These are phyloP conservation scores for Aphelocoma californica DNA, from an alignment of 2,797 vertebrate species.

Conservation along the genomic window DNA sequence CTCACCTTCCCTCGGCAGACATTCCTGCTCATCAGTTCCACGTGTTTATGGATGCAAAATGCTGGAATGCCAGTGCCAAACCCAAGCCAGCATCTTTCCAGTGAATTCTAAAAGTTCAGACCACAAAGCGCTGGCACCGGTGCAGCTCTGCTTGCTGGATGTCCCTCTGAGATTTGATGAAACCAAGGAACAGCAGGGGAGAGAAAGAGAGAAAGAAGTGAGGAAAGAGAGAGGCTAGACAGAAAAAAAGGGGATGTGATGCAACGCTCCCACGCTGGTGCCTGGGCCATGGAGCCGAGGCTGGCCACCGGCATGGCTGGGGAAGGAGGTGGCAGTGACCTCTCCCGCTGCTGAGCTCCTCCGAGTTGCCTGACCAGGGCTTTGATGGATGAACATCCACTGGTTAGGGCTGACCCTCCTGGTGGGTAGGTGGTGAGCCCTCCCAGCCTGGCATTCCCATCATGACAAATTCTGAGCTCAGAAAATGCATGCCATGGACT, in stretches of 20 bases:
- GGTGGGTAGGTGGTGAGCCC: accelerated
- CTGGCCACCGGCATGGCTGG: accelerated
- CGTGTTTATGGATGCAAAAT: slow-evolving; percentile 76
- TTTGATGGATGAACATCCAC: background rate
- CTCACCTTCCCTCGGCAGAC: slow-evolving; percentile 31
- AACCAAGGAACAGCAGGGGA: slow-evolving; percentile 10
- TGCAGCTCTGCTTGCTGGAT: background rate
- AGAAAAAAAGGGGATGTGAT: background rate
- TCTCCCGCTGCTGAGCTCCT: background rate
- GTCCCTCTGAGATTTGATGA: slow-evolving; percentile 41
- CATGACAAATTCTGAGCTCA: background rate
- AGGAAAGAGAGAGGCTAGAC: slow-evolving; percentile 22
- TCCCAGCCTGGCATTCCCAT: background rate
- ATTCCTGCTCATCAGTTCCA: slow-evolving; percentile 76
- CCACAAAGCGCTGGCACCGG: slow-evolving; percentile 25
- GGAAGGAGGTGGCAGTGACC: background rate
- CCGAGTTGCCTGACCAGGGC: accelerated
- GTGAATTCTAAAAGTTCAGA: slow-evolving; percentile 12
- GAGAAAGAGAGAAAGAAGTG: background rate
- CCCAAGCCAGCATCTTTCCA: background rate
- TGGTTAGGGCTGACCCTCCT: background rate
- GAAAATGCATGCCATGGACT: accelerated
- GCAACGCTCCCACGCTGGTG: accelerated
- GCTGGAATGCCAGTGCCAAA: slow-evolving; percentile 56
- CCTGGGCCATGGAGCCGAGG: accelerated